Percentiles rank a stretch among this genome's conserved stretches.
Evolutionary conservation across 2,888 invertebrate genomes (phyloP).

Genomic region (Portevinia maculata): DNA sequence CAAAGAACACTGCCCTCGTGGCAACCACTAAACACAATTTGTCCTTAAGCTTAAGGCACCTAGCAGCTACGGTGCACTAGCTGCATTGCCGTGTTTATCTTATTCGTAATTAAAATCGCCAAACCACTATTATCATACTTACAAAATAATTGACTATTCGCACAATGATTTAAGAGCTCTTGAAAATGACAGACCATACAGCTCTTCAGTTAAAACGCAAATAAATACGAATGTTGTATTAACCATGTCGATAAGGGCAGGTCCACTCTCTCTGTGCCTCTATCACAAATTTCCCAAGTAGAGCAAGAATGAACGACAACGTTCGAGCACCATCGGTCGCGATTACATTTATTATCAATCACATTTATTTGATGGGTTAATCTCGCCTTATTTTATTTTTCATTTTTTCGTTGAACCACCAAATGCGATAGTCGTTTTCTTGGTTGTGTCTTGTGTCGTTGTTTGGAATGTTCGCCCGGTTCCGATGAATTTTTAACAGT

Average conservation of each 20-base stretch:
- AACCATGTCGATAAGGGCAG: conserved; percentile 66
- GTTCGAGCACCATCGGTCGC: conserved; percentile 32
- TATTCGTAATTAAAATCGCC: background rate
- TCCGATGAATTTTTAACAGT: conserved; percentile 20
- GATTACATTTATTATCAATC: conserved; percentile 60
- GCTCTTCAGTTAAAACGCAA: conserved; percentile 54
- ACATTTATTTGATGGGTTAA: conserved; percentile 40
- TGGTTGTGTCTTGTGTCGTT: conserved; percentile 2
- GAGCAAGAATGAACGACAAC: conserved; percentile 30
- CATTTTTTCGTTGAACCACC: conserved; percentile 10
- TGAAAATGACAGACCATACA: conserved; percentile 33
- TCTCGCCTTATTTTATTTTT: conserved; percentile 26
- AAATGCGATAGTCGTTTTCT: conserved; percentile 31
- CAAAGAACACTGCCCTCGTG: conserved; percentile 20
- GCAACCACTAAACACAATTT: conserved; percentile 15
- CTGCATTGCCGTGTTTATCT: background rate
- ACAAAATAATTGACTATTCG: conserved; percentile 18
- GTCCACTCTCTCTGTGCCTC: conserved; percentile 50
- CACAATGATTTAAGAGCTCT: conserved; percentile 1
- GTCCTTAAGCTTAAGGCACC: too few species aligned
- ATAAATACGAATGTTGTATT: conserved; percentile 59
- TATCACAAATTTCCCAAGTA: conserved; percentile 51
- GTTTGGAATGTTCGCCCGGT: conserved; percentile 24
- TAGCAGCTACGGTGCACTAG: background rate
- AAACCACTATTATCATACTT: conserved; percentile 5